phyloP scores from a whole-genome alignment of 2,113 vertebrate genomes.

The Rhabdomys dilectus region DNA sequence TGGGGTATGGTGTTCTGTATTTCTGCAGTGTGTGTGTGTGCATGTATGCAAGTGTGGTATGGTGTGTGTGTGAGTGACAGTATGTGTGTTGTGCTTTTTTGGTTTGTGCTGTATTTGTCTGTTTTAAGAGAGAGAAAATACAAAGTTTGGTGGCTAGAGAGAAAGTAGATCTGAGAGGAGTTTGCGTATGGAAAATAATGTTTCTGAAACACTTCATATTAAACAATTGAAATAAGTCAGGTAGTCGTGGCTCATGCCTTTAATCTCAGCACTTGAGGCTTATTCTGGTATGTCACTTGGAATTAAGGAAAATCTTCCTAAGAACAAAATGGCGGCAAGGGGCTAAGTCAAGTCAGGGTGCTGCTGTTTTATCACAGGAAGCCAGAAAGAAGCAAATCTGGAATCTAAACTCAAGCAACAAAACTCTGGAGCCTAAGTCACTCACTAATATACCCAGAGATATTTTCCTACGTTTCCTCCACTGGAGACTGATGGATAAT shows the following conservation, averaged over 20 bases:
- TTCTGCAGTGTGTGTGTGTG: too few relatives aligned
- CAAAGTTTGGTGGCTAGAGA: background rate
- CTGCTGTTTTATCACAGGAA: background rate
- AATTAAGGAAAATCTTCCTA: background rate
- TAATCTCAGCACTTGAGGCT: background rate
- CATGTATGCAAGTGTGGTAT: too few relatives aligned
- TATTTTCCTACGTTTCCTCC: background rate
- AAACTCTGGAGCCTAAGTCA: background rate
- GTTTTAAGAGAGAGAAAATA: background rate
- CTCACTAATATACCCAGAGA: background rate
- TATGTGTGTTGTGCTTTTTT: background rate
- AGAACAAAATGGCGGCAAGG: background rate
- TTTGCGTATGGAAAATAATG: background rate
- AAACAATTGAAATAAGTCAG: background rate
- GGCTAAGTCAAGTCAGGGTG: background rate
- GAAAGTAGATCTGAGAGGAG: background rate
- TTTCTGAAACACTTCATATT: background rate
- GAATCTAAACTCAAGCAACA: background rate
- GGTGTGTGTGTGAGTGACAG: background rate
- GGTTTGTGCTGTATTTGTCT: background rate
- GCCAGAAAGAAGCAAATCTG: background rate
- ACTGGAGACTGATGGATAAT: background rate
- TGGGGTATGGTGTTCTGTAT: too few relatives aligned
- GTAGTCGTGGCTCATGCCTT: background rate
- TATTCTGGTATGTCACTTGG: background rate